Percentiles rank a stretch among this genome's conserved stretches.
phyloP scores from a whole-genome alignment of 2,888 invertebrate genomes.

The Acronicta leporina region DNA sequence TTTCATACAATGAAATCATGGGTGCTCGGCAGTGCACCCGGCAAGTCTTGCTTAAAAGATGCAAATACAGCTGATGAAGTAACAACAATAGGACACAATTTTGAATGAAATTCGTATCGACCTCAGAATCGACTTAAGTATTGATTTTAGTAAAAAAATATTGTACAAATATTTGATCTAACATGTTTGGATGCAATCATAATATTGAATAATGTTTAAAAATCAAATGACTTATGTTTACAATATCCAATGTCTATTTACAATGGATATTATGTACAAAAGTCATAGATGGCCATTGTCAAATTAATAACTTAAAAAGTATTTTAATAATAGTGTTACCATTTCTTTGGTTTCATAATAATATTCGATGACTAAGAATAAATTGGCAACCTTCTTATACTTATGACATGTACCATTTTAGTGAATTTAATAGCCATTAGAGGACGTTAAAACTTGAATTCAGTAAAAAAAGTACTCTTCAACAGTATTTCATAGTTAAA shows the following conservation, averaged over 20 bases:
- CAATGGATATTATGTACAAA: neutral
- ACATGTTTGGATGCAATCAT: too few species aligned
- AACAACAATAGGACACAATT: too few species aligned
- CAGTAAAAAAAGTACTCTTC: too few species aligned
- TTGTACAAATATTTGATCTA: constrained; percentile 12
- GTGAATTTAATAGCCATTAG: neutral
- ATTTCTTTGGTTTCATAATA: constrained; percentile 1
- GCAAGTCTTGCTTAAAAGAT: neutral
- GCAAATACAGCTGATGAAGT: neutral
- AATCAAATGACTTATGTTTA: too few species aligned
- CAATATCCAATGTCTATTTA: too few species aligned
- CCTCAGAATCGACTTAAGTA: neutral
- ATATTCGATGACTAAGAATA: neutral
- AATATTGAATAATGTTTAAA: too few species aligned
- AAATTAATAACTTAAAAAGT: neutral
- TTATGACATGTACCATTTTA: too few species aligned
- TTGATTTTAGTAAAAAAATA: constrained; percentile 8
- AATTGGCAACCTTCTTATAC: neutral
- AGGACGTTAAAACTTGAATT: neutral
- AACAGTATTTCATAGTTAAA: too few species aligned
- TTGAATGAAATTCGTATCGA: too few species aligned
- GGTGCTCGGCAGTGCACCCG: neutral
- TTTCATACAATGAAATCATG: neutral
- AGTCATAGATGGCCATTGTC: constrained; percentile 10
- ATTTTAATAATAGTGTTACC: too few species aligned